These are phyloP conservation scores for Melanophora roralis DNA, from an alignment of 2,888 invertebrate species.

Conservation along the genomic window DNA sequence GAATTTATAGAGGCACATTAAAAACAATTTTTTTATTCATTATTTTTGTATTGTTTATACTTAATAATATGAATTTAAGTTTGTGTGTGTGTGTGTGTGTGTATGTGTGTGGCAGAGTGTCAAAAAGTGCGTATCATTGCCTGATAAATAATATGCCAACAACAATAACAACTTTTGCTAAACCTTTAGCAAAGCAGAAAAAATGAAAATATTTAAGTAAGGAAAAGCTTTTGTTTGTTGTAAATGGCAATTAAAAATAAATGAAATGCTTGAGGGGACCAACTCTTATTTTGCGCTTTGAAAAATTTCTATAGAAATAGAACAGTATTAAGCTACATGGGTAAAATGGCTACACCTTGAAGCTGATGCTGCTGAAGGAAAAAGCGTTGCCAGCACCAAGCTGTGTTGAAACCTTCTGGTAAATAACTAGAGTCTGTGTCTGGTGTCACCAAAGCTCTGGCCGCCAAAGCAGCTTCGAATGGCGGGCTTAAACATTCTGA, in stretches of 20 bases:
- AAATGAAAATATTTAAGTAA: constrained; percentile 43
- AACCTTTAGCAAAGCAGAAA: background rate
- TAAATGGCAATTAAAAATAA: constrained; percentile 21
- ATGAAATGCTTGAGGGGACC: constrained; percentile 39
- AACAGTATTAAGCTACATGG: too few relatives aligned
- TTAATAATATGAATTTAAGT: background rate
- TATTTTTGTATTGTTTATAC: background rate
- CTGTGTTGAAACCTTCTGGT: too few relatives aligned
- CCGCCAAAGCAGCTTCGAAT: too few relatives aligned
- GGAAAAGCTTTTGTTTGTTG: constrained; percentile 27
- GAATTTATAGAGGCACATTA: constrained; percentile 32
- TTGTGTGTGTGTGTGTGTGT: background rate
- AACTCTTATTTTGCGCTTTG: background rate
- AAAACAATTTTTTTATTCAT: constrained; percentile 4
- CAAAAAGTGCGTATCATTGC: constrained; percentile 62
- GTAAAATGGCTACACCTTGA: too few relatives aligned
- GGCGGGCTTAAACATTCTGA: too few relatives aligned
- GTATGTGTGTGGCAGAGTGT: constrained; percentile 38
- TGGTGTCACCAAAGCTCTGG: too few relatives aligned
- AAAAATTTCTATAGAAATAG: too few relatives aligned
- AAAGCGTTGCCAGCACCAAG: too few relatives aligned
- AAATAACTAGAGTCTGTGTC: too few relatives aligned
- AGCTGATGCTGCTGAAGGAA: too few relatives aligned
- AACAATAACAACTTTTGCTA: constrained; percentile 15
- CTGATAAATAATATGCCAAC: constrained; percentile 50